Evolutionary conservation across 1,140 invertebrate genomes (phyloP), one percentile per base, ranked within the genome.

Genomic region (Galleria mellonella): DNA sequence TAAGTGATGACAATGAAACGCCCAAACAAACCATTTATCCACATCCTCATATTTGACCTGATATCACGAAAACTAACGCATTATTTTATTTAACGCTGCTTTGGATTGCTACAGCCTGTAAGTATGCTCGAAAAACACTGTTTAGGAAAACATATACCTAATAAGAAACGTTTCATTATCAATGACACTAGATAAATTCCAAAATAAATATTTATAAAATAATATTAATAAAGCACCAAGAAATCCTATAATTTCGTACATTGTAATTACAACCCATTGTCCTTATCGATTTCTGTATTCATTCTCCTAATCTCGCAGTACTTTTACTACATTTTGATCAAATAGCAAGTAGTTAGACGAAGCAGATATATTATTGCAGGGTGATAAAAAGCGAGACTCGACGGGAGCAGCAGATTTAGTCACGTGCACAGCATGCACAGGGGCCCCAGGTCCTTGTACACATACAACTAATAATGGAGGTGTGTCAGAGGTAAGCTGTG

Each of bases 381-480:
- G 91, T 68, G 92, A 94, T 79, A 94, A 94, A 88, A 94, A 94
- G 79, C 88, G 92, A 49, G 93, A 94, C 57, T 88, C 90, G 58
- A 89, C 83, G 59, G 91, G 88, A 56, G 88, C 92, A 15, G 94
- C 93, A 57, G 94, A 95, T 65, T 91, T 95, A 43, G 92, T 94
- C 32, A 90, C 92, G 10, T 95, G 94, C 74, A 93, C 93, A 40
- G 91, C 91, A 51, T 95, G 94, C 70, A 91, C 92, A 28, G 88
- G 88, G 29, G 87, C 89, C 36, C 92, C 93, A 47, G 94, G 93
- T 72, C 91, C 93, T 31, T 95, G 94, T 68, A 95, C 93, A 17
- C 94, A 95, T 77, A 91, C 93, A 9, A 89, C 93, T n/a, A 95
- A 93, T 63, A 95, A 96, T 69, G 93, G 94, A 60, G 94, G 93